phyloP scores from a whole-genome alignment of 2,113 vertebrate genomes.

The Hyperopisus bebe region DNA sequence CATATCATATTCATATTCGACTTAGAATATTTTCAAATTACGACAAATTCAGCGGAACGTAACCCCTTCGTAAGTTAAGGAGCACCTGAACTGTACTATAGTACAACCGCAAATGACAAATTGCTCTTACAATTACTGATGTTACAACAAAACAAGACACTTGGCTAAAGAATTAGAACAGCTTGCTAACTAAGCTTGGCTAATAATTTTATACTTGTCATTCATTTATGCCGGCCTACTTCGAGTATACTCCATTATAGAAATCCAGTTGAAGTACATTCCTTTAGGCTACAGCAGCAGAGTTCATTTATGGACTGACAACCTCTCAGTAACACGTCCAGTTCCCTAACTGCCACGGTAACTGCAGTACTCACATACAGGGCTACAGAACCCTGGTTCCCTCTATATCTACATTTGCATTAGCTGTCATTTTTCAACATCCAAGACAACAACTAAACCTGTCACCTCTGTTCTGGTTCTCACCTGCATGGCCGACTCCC shows the following conservation, averaged over 20 bases:
- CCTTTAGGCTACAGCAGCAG: background rate
- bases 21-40: background rate
- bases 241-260: background rate
- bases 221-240: background rate
- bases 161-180: background rate
- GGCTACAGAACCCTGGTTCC: background rate
- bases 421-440: background rate
- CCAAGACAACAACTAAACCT: background rate
- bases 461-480: conserved; percentile 17
- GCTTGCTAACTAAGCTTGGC: background rate
- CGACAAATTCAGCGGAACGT: background rate
- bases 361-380: background rate
- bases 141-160: background rate
- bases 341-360: background rate
- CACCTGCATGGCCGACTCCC: conserved; percentile 55
- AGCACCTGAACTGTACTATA: background rate
- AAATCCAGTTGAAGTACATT: background rate
- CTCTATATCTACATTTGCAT: background rate
- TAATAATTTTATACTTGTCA: background rate
- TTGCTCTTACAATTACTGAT: background rate
- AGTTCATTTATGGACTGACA: background rate
- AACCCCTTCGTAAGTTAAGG: background rate
- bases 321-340: background rate
- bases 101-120: background rate
- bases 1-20: background rate